Conservation (phyloP, 2,113 vertebrate genomes). For the Paramormyrops kingsleyae region DNA sequence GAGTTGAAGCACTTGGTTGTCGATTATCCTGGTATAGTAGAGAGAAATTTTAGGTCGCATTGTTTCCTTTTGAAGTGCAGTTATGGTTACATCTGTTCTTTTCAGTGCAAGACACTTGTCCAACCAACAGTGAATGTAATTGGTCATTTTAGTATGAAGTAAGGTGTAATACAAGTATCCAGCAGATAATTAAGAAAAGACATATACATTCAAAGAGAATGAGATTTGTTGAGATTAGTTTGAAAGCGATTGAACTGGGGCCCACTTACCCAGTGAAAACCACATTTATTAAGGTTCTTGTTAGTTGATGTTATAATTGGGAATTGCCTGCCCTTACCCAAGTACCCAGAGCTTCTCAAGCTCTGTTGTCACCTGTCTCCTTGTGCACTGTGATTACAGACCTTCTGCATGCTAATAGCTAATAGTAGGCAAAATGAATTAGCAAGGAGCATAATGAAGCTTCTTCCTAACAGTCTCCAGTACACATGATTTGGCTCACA, state of each 20-base stretch:
- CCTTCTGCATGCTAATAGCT: conserved; percentile 23
- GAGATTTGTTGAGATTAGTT: neutral
- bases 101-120: neutral
- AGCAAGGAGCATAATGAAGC: conserved; percentile 10
- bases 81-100: neutral
- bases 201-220: neutral
- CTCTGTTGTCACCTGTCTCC: neutral
- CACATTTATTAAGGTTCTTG: neutral
- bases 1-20: neutral
- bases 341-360: neutral
- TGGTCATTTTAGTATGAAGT: neutral
- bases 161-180: neutral
- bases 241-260: neutral
- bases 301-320: neutral
- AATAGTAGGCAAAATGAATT: conserved; percentile 20
- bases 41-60: neutral
- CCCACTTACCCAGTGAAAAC: neutral
- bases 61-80: neutral
- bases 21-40: neutral
- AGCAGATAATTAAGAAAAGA: neutral
- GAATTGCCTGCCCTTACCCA: neutral
- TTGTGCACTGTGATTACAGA: neutral
- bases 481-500: conserved; percentile 18
- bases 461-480: neutral
- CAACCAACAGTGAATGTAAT: neutral